Conservation (phyloP, 2,888 invertebrate species). For the Sinodicranocentrus sp. region DNA sequence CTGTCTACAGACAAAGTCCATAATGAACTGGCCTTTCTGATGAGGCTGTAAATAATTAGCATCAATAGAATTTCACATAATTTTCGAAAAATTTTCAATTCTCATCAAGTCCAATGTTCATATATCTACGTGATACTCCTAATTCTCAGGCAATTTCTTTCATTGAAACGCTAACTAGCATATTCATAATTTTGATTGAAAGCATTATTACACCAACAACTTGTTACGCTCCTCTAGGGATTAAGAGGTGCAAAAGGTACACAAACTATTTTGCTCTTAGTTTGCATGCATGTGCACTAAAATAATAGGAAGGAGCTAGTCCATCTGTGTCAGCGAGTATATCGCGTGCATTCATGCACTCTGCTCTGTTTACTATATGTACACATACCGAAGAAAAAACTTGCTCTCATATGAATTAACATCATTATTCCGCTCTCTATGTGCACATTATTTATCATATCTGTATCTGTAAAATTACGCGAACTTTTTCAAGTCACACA, state of each 20-base stretch:
- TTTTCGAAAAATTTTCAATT: not conserved
- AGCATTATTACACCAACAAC: not conserved
- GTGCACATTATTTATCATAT: too few species aligned
- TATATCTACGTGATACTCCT: too few species aligned
- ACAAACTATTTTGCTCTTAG: too few species aligned
- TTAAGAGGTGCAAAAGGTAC: too few species aligned
- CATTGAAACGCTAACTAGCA: not conserved
- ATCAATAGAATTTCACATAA: not conserved
- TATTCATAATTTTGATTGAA: not conserved
- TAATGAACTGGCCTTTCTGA: constrained; percentile 92
- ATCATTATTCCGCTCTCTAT: too few species aligned
- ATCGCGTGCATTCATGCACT: not conserved
- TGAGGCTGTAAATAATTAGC: constrained; percentile 84
- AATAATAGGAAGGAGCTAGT: too few species aligned
- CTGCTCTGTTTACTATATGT: not conserved
- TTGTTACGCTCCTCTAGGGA: not conserved
- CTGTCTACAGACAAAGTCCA: constrained; percentile 94
- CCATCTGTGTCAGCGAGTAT: constrained; percentile 2
- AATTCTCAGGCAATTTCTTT: not conserved
- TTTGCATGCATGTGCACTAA: too few species aligned
- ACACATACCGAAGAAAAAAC: constrained; percentile 21
- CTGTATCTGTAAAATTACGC: too few species aligned
- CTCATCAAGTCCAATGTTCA: not conserved
- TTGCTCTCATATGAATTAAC: constrained; percentile 31
- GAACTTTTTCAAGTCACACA: too few species aligned